phyloP scores from a whole-genome alignment of 2,888 invertebrate genomes.

The Amphimallon solstitiale region DNA sequence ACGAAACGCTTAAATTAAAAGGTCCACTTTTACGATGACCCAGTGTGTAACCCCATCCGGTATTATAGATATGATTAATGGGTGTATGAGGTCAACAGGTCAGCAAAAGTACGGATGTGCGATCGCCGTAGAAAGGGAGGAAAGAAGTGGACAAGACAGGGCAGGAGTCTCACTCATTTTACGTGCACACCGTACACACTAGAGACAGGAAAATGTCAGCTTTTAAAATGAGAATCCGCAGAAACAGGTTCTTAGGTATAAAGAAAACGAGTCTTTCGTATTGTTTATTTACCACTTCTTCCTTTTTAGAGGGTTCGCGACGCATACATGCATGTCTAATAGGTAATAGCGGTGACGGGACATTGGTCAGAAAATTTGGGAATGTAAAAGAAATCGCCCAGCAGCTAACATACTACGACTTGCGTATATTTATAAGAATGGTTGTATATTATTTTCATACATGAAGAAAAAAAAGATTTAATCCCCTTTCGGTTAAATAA shows the following conservation, averaged over 20 bases:
- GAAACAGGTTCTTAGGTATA: constrained; percentile 31
- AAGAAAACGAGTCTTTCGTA: constrained; percentile 13
- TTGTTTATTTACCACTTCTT: constrained; percentile 32
- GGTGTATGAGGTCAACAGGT: constrained; percentile 62
- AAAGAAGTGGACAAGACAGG: constrained; percentile 3
- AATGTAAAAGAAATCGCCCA: no score
- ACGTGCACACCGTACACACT: constrained; percentile 5
- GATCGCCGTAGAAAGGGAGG: constrained; percentile 12
- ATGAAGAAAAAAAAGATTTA: no score
- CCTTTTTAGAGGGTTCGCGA: constrained; percentile 42
- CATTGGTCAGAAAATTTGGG: background rate
- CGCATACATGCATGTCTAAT: constrained; percentile 59
- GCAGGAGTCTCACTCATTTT: no score
- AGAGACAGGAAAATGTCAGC: constrained; percentile 31
- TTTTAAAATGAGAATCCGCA: constrained; percentile 22
- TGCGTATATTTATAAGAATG: constrained; percentile 6
- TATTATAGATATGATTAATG: constrained; percentile 65
- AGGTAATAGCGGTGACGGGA: constrained; percentile 23
- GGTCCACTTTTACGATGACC: constrained; percentile 50
- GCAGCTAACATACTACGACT: background rate
- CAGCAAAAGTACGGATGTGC: constrained; percentile 45
- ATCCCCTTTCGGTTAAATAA: constrained; percentile 10
- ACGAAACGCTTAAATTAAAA: constrained; percentile 21
- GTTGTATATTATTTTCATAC: constrained; percentile 8
- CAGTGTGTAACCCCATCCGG: constrained; percentile 55